phyloP scores from a whole-genome alignment of 2,797 vertebrate genomes.

The Lepilemur septentrionalis region DNA sequence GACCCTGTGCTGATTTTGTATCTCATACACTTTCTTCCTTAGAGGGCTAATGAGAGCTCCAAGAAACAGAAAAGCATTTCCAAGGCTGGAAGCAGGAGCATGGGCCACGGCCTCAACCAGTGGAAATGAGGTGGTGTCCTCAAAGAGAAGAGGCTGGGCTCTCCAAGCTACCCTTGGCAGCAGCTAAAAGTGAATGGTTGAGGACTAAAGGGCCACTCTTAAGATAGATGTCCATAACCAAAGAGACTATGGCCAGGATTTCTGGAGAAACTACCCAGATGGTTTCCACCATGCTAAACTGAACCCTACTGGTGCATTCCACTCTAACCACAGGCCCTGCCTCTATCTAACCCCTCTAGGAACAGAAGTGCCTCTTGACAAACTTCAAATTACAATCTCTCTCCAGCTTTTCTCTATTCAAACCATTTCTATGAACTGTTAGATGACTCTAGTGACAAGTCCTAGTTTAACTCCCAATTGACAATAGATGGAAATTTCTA shows the following conservation, averaged over 20 bases:
- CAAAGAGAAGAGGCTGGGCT: neutral
- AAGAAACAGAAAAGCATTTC: neutral
- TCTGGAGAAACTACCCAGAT: neutral
- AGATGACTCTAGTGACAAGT: slow-evolving; percentile 50
- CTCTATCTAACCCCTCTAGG: neutral
- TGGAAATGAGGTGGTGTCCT: neutral
- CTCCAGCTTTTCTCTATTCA: slow-evolving; percentile 21
- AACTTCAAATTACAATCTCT: slow-evolving; percentile 36
- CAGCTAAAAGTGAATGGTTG: neutral
- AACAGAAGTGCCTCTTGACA: neutral
- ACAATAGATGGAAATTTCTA: slow-evolving; percentile 51
- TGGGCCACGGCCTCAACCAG: neutral
- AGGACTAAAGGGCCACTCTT: neutral
- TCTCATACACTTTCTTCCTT: neutral
- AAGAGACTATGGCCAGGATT: neutral
- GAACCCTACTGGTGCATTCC: neutral
- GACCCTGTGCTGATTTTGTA: neutral
- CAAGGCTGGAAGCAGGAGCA: neutral
- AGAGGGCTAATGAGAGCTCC: neutral
- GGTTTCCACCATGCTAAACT: neutral
- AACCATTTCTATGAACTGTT: slow-evolving; percentile 37
- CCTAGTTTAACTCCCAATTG: slow-evolving; percentile 44
- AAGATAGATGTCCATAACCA: neutral
- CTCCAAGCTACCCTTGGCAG: neutral
- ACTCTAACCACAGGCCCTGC: neutral